Evolutionary conservation across 1,140 invertebrate genomes (phyloP).

Genomic region (Drosophila lacteicornis): DNA sequence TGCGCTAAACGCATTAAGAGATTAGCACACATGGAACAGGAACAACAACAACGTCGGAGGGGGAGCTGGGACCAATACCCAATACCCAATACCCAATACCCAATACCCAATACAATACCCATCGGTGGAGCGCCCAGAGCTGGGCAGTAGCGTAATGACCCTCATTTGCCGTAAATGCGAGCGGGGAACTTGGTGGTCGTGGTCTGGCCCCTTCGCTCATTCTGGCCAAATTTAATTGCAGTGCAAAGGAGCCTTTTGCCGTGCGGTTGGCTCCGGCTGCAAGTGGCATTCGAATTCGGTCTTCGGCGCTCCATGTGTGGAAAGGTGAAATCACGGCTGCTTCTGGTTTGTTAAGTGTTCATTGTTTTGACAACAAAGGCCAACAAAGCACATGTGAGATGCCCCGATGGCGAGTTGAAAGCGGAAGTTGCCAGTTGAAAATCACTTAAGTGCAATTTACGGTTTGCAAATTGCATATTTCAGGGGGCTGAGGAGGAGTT

Average conservation of each 20-base stretch:
- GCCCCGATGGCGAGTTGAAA: constrained; percentile 34
- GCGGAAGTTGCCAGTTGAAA: constrained; percentile 69
- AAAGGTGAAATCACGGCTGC: constrained; percentile 72
- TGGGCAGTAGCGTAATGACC: constrained; percentile 78
- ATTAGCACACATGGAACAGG: constrained; percentile 73
- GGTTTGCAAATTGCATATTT: constrained; percentile 32
- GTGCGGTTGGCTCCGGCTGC: constrained; percentile 59
- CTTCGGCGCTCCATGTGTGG: constrained; percentile 44
- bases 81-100: constrained; percentile 20
- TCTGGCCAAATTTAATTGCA: constrained; percentile 73
- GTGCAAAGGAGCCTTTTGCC: constrained; percentile 37
- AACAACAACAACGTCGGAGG: constrained; percentile 26
- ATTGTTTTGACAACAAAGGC: constrained; percentile 76
- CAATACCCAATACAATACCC: constrained; percentile 31
- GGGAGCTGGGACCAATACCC: constrained; percentile 8
- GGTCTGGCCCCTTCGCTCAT: background rate
- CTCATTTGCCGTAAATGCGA: constrained; percentile 67
- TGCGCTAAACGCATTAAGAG: constrained; percentile 83
- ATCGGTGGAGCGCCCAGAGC: constrained; percentile 62
- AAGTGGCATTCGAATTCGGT: constrained; percentile 28
- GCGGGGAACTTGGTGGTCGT: constrained; percentile 1
- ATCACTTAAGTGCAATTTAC: constrained; percentile 74
- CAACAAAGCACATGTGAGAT: constrained; percentile 50
- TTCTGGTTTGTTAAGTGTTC: constrained; percentile 72
- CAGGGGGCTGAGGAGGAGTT: background rate